Evolutionary conservation across 2,888 invertebrate genomes (phyloP), one percentile per base, ranked within the genome.

Genomic region (Lepidocyrtinus sp.): DNA sequence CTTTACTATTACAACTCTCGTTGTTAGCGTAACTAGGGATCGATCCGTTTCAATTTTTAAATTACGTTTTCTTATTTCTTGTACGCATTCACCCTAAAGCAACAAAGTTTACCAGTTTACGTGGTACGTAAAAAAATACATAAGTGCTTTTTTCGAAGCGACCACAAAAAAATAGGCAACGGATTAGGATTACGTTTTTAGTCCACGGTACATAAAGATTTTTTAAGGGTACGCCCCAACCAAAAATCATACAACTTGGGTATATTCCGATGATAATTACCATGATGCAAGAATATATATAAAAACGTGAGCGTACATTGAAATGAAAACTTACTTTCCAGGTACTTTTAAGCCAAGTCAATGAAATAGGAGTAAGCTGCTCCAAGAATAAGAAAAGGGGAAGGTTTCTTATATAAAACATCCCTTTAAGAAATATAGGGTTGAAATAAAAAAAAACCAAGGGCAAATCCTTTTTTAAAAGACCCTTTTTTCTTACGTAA

Each of bases 161-260:
- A 50, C 15, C 50, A 50, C 2, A 36, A 36, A 12, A 36, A 36
- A 36, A 36, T 7, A 12, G 36, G 50, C n/a, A 50, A 50, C 12
- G 50, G 50, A 50, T 50, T 50, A 50, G 2, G 12, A 36, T 36
- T 50, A 50, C 15, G 17, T 50, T 50, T 50, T 50, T 50, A 7
- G 50, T 36, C 5, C 36, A 12, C 36, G 15, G 50, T 50, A 50
- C 5, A 50, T 36, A 7, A 36, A 36, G 36, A 36, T 15, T 50
- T 50, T 50, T 75, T 68, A 70, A 75, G 64, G 73, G 68, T 73
- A 74, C 74, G 74, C 79, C 79, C 79, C 64, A 27, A 73, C 24
- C 65, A 27, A 12, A 55, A 63, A 50, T 17, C 36, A 24, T 22
- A 62, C n/a, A 22, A 62, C 5, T 19, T 24, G 46, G 65, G 15